Conservation (phyloP, 2,113 vertebrate species). For the Tapirus terrestris region DNA sequence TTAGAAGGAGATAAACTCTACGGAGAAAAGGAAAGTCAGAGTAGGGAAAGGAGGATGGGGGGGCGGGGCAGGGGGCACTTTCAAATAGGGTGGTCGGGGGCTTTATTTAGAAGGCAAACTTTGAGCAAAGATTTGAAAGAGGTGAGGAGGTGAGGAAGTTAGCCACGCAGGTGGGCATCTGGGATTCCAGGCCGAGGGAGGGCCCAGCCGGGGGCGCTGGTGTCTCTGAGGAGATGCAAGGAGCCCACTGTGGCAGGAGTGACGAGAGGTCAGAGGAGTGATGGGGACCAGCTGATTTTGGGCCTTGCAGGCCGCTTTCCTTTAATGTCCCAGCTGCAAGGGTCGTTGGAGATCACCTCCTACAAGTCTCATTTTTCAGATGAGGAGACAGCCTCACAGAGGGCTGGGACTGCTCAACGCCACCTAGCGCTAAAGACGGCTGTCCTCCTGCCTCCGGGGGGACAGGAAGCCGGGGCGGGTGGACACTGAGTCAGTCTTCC, state of each 20-base stretch:
- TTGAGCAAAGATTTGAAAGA: neutral
- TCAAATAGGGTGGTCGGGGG: neutral
- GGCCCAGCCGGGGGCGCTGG: neutral
- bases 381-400: neutral
- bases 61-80: neutral
- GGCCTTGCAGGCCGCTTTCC: neutral
- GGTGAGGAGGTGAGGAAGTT: neutral
- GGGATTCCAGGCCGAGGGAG: neutral
- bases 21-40: neutral
- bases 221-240: neutral
- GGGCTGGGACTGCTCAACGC: neutral
- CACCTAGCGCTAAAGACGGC: neutral
- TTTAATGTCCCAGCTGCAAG: neutral
- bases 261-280: neutral
- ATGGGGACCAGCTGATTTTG: neutral
- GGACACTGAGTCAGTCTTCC: neutral
- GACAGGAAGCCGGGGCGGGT: neutral
- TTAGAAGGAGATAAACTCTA: neutral
- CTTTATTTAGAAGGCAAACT: neutral
- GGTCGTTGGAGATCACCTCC: neutral
- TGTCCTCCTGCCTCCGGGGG: neutral
- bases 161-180: accelerated
- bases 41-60: neutral
- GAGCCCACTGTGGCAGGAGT: accelerated
- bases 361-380: neutral